phyloP scores from a whole-genome alignment of 2,113 vertebrate species.

The Daboia siamensis region DNA sequence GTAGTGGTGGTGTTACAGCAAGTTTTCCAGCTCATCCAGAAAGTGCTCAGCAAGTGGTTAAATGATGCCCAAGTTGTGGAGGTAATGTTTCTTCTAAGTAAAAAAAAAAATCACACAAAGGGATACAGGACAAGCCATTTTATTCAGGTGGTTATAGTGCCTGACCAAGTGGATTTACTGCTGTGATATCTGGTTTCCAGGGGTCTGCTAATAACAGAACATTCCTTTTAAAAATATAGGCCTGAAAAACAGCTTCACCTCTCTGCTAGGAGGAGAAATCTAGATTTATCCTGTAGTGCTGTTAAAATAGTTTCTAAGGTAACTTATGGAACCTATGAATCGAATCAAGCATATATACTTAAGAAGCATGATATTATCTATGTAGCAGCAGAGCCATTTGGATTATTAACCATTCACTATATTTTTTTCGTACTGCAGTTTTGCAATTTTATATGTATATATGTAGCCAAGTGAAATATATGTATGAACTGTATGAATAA shows the following conservation, averaged over 20 bases:
- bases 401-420: background rate
- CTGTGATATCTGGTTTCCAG: background rate
- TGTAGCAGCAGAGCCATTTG: background rate
- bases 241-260: background rate
- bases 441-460: background rate
- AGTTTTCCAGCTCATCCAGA: slow-evolving; percentile 98
- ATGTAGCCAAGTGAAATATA: background rate
- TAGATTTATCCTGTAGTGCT: background rate
- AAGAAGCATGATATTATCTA: background rate
- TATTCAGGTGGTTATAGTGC: background rate
- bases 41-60: slow-evolving; percentile 96
- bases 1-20: slow-evolving; percentile 98
- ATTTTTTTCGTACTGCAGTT: background rate
- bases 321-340: background rate
- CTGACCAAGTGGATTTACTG: background rate
- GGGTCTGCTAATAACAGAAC: background rate
- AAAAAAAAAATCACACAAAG: background rate
- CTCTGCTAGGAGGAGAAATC: background rate
- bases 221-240: background rate
- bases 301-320: background rate
- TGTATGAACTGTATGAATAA: background rate
- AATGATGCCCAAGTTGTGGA: slow-evolving; percentile 98
- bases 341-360: background rate
- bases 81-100: slow-evolving; percentile 69
- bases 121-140: background rate